These are phyloP conservation scores for Anolis carolinensis DNA, from an alignment of 2,113 vertebrate species.

Conservation along the genomic window DNA sequence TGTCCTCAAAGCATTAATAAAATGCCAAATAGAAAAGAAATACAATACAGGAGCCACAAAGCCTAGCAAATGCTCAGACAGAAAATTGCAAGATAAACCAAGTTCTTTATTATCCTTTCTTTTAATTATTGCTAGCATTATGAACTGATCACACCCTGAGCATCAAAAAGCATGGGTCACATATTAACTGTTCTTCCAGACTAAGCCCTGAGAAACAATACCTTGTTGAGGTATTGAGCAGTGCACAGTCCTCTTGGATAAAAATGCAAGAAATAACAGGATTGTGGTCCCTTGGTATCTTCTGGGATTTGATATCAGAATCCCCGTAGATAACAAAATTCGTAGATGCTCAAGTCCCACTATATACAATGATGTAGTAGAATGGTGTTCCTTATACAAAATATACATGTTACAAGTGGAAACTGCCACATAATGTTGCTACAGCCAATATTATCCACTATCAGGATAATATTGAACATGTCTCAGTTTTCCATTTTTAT, in stretches of 20 bases:
- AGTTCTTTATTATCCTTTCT: neutral
- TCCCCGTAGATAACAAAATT: too few relatives aligned
- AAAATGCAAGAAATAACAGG: neutral
- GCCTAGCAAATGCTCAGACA: neutral
- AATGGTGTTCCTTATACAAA: too few relatives aligned
- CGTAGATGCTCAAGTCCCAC: too few relatives aligned
- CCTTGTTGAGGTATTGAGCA: neutral
- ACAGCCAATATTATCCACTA: neutral
- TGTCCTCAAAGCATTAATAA: slow-evolving; percentile 21
- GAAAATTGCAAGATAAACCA: neutral
- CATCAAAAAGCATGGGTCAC: neutral
- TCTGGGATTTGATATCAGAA: too few relatives aligned
- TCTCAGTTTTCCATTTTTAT: neutral
- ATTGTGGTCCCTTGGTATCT: too few relatives aligned
- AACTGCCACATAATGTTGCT: neutral
- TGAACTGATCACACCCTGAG: neutral
- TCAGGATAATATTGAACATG: neutral
- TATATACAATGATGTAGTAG: too few relatives aligned
- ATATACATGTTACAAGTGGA: neutral
- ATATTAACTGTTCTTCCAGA: neutral
- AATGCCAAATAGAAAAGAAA: neutral
- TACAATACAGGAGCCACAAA: neutral
- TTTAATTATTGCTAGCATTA: neutral
- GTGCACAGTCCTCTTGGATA: neutral
- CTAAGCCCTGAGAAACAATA: neutral